Evolutionary conservation across 2,888 invertebrate species (phyloP).

Genomic region (Metacarcinus magister): DNA sequence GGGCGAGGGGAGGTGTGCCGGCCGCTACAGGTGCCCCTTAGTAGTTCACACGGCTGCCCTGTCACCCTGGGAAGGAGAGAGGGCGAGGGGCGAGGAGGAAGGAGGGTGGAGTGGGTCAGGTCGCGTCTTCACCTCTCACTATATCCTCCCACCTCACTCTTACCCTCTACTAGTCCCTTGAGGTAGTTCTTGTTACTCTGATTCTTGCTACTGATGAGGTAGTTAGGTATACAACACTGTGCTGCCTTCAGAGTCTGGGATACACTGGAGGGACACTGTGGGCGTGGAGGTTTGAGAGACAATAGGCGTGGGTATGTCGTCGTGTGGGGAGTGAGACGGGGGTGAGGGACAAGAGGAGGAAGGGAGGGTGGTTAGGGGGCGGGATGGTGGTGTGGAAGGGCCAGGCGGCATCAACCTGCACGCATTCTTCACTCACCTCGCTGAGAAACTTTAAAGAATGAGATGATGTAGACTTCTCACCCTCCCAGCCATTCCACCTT

Average conservation of each 20-base stretch:
- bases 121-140: background rate
- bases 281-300: conserved; percentile 11
- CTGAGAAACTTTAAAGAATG: conserved; percentile 66
- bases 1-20: conserved; percentile 57
- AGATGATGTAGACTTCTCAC: conserved; percentile 18
- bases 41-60: conserved; percentile 66
- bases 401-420: conserved; percentile 61
- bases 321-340: conserved; percentile 56
- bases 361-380: conserved; percentile 45
- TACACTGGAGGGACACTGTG: background rate
- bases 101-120: background rate
- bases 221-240: too few relatives aligned
- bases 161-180: background rate
- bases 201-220: background rate
- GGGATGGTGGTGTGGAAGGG: background rate
- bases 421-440: conserved; percentile 59
- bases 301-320: conserved; percentile 70
- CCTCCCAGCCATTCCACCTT: background rate
- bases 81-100: background rate
- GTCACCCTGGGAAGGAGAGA: conserved; percentile 64
- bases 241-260: background rate
- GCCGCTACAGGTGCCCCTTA: conserved; percentile 67
- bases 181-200: background rate
- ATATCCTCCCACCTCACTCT: background rate
- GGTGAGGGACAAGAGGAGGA: background rate